Evolutionary conservation across 1,140 invertebrate genomes (phyloP).

Genomic region (Papilio dardanus): DNA sequence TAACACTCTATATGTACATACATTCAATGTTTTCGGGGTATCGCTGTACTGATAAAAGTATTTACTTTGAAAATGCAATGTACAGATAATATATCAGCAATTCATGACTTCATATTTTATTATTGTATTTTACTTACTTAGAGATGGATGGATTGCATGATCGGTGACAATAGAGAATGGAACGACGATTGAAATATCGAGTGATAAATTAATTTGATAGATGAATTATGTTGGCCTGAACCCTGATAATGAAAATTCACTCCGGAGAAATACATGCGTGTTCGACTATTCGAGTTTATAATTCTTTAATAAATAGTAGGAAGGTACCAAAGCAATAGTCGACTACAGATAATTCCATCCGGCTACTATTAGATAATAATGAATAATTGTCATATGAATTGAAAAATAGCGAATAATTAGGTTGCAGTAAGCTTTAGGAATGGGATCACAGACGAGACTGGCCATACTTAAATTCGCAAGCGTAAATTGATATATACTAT

Average conservation of each 20-base stretch:
- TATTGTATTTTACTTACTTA: background rate
- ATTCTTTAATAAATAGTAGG: background rate
- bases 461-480: too few species aligned
- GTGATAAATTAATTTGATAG: background rate
- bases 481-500: too few species aligned
- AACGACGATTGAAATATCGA: background rate
- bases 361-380: background rate
- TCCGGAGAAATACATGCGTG: too few species aligned
- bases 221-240: too few species aligned
- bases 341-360: background rate
- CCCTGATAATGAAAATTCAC: too few species aligned
- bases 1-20: slow-evolving; percentile 40
- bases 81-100: slow-evolving; percentile 37
- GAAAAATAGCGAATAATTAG: background rate
- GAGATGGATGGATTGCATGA: background rate
- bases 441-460: too few species aligned
- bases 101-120: slow-evolving; percentile 32
- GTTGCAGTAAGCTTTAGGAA: background rate
- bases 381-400: background rate
- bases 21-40: slow-evolving; percentile 48
- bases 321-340: background rate
- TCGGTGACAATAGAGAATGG: background rate
- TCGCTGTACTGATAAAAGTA: slow-evolving; percentile 43
- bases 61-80: slow-evolving; percentile 47
- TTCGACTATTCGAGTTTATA: too few species aligned